Evolutionary conservation across 2,113 vertebrate genomes (phyloP), one percentile per base, ranked within the genome.

Genomic region (Python bivittatus): DNA sequence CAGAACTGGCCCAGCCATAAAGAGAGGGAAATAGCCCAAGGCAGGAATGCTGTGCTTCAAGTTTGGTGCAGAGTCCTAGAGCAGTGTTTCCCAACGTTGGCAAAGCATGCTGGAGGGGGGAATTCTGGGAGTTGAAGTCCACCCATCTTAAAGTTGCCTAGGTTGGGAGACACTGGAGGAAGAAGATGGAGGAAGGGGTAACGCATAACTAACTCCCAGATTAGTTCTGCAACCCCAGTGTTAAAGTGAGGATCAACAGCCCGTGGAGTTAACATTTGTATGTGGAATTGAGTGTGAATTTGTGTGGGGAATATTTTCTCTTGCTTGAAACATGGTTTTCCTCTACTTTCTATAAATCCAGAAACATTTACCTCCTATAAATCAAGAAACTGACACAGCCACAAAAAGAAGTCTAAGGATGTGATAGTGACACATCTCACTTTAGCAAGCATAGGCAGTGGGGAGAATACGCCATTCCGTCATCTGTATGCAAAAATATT

Each of bases 331-430:
- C 64, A 72, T 72, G 5, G 64, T 60, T 89, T 68, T 27, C 84
- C 90, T 92, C 90, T 92, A 91, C 13, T 92, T 92, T 90, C 87
- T 89, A 33, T 89, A 88, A 94, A 57, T 94, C 91, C 85, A 2
- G 84, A 84, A 64, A 86, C 84, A 3, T 5, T n/a, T 92, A 93
- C 92, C 29, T 85, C 83, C 91, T 83, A 93, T n/a, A 72, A 38
- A 56, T 54, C 25, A 27, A 61, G 33, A 86, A 33, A 87, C 9
- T 42, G 20, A 25, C 54, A 72, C 0, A 1, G 88, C 90, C 12
- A 20, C 42, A 61, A 89, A 89, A 64, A 56, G 53, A 11, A 88
- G 6, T n/a, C 84, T 33, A 5, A 86, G 86, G 72, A 91, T 92
- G 84, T 56, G 2, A n/a, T n/a, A 57, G 27, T 0, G 20, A 3